These are phyloP conservation scores for Philypnodon macrostomus DNA, from an alignment of 2,797 vertebrate genomes.

Conservation along the genomic window DNA sequence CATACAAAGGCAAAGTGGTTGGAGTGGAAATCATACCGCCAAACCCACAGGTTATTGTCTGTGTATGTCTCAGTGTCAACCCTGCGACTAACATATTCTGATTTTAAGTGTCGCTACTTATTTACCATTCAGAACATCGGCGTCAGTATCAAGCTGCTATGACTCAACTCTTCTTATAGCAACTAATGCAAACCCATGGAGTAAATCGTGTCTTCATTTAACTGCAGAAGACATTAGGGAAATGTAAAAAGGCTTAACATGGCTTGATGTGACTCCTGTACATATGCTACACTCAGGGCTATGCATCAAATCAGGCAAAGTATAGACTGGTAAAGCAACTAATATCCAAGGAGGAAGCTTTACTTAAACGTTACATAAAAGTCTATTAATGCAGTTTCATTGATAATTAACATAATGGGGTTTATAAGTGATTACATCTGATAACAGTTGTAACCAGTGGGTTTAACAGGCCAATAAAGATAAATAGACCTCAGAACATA, in stretches of 20 bases:
- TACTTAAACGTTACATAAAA: constrained; percentile 8
- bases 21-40: too few relatives aligned
- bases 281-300: constrained; percentile 61
- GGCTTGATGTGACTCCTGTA: constrained; percentile 53
- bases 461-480: neutral
- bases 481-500: neutral
- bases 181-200: constrained; percentile 30
- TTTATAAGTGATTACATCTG: neutral
- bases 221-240: constrained; percentile 64
- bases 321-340: constrained; percentile 34
- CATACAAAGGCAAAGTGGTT: too few relatives aligned
- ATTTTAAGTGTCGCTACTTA: too few relatives aligned
- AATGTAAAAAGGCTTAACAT: constrained; percentile 47
- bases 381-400: neutral
- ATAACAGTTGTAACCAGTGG: neutral
- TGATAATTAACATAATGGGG: neutral
- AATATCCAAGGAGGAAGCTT: constrained; percentile 9
- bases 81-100: too few relatives aligned
- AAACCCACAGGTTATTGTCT: too few relatives aligned
- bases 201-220: constrained; percentile 51
- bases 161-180: too few relatives aligned
- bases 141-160: too few relatives aligned
- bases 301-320: constrained; percentile 62
- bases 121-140: too few relatives aligned
- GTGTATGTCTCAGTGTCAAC: too few relatives aligned